Base-by-base conservation (phyloP, 1,140 invertebrate species). In the Caerostris extrusa region DNA sequence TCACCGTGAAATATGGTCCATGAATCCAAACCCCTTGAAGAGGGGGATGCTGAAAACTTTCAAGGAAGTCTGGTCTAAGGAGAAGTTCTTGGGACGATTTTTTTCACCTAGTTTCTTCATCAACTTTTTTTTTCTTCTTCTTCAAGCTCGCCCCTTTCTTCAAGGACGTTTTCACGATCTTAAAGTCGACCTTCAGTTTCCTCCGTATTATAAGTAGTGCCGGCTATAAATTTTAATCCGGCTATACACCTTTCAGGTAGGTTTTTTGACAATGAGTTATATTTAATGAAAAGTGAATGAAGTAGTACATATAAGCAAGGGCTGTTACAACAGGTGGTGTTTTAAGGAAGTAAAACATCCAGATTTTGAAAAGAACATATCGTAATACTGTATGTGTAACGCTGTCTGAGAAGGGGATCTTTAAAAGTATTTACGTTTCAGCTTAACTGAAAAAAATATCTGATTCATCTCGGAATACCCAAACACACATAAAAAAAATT, bases 1-100 rank as follows among this genome's bases (percentile, higher is more conserved):
- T 91, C 69, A 82, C 67, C 69, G 90, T 91, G 71, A 91, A 91
- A 91, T 91, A 91, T 91, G 90, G 90, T 91, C 90, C 90, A 82
- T 91, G 90, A 82, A 91, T 81, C 71, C 57, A 50, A 71, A 71
- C 71, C 90, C 90, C 69, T 91, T 58, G 19, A 53, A 14, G 58
- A 12, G 17, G 89, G 56, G 58, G 5, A 64, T 10, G 14, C 5
- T 5, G 17, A 53, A 82, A 82, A 91, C 67, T 91, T 77, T 91
- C 90, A 91, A 91, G 90, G 90, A 91, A 91, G 90, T 91, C 90
- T 91, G 90, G 90, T 91, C 90, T 91, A 71, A 91, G 77, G 69
- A 58, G 55, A 50, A 8, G 34, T 77, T 61, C 88, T 71, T 91
- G 60, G 50, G 19, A 53, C 82, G 53, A 82, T 91, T 89, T 90